These are phyloP conservation scores for Hypolimnas misippus DNA, from an alignment of 2,888 invertebrate genomes.

Conservation along the genomic window DNA sequence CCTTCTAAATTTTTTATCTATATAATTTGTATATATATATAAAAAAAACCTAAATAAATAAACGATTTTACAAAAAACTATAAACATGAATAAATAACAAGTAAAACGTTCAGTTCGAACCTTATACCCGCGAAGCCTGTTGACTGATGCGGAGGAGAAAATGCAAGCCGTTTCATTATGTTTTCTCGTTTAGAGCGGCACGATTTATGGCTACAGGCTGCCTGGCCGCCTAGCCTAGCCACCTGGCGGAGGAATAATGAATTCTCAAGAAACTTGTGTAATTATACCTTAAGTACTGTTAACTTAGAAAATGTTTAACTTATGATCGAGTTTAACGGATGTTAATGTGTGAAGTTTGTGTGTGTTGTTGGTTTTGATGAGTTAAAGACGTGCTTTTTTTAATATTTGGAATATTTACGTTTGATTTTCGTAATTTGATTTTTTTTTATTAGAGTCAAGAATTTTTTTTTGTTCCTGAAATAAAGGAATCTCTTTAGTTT, in stretches of 20 bases:
- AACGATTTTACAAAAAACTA: neutral
- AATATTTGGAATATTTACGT: no score
- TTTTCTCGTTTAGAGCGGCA: slow-evolving; percentile 68
- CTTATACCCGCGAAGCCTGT: slow-evolving; percentile 42
- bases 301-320: slow-evolving; percentile 1
- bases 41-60: neutral
- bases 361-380: neutral
- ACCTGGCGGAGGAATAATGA: slow-evolving; percentile 28
- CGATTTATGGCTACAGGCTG: slow-evolving; percentile 62
- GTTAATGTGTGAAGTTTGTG: neutral
- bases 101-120: slow-evolving; percentile 45
- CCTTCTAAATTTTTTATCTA: no score
- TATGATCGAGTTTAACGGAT: neutral
- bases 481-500: no score
- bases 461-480: no score
- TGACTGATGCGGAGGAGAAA: slow-evolving; percentile 78
- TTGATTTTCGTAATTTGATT: no score
- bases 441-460: no score
- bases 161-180: slow-evolving; percentile 80
- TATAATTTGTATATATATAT: no score
- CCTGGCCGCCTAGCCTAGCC: slow-evolving; percentile 48
- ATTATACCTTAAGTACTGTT: slow-evolving; percentile 19
- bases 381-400: neutral
- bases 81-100: neutral
- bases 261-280: slow-evolving; percentile 33